Conservation (phyloP, 2,888 invertebrate species). For the Hydrotaea cyrtoneurina region DNA sequence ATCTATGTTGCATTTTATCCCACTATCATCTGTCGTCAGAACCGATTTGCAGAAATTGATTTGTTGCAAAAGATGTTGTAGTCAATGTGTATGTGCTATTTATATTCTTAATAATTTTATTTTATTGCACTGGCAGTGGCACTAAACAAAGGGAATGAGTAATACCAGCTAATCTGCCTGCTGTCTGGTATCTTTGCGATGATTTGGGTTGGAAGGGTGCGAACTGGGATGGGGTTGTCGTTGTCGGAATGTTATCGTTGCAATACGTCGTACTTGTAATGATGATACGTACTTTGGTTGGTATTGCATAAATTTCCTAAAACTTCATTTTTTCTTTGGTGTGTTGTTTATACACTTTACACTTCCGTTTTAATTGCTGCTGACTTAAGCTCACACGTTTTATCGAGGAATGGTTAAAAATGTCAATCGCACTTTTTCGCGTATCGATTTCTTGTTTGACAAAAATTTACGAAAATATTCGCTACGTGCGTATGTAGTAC, state of each 20-base stretch:
- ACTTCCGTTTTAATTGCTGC: neutral
- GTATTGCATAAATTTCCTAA: conserved; percentile 51
- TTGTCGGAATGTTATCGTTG: neutral
- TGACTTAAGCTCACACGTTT: neutral
- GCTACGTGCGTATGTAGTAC: conserved; percentile 18
- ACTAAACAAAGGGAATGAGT: conserved; percentile 26
- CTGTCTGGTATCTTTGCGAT: too few relatives aligned
- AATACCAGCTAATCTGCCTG: neutral
- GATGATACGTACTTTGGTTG: conserved; percentile 28
- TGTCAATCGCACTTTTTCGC: neutral
- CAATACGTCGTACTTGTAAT: too few relatives aligned
- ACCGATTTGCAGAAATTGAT: neutral
- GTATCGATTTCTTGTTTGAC: neutral
- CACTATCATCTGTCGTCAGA: neutral
- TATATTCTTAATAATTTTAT: conserved; percentile 22
- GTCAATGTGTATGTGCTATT: neutral
- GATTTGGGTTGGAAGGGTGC: neutral
- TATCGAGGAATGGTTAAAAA: neutral
- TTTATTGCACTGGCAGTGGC: neutral
- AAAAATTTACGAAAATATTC: conserved; percentile 16
- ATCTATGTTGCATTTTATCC: neutral
- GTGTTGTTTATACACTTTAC: conserved; percentile 1
- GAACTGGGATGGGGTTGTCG: neutral
- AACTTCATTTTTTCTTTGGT: conserved; percentile 41
- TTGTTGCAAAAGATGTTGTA: neutral